Evolutionary conservation across 2,797 vertebrate species (phyloP).

Genomic region (Merluccius polli): DNA sequence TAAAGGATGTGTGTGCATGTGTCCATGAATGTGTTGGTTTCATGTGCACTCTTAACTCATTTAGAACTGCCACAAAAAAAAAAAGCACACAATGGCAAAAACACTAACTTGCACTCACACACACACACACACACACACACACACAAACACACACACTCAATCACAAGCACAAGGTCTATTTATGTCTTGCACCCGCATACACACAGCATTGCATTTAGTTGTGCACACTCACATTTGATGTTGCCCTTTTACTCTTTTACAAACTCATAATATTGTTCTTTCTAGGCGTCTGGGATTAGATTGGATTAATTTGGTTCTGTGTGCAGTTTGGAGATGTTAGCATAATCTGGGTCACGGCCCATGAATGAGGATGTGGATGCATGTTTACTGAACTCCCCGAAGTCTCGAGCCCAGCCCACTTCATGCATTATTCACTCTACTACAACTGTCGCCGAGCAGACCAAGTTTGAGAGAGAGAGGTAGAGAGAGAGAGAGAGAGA

Average conservation of each 20-base stretch:
- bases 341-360: constrained; percentile 65
- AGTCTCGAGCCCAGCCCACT: constrained; percentile 55
- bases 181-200: neutral
- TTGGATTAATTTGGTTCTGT: constrained; percentile 56
- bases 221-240: neutral
- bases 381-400: constrained; percentile 61
- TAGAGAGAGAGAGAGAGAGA: constrained; percentile 8
- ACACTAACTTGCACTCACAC: neutral
- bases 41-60: neutral
- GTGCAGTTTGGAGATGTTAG: constrained; percentile 48
- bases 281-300: constrained; percentile 44
- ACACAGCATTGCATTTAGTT: neutral
- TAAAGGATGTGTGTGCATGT: constrained; percentile 5
- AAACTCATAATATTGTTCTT: constrained; percentile 40
- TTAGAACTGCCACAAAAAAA: neutral
- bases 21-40: constrained; percentile 1
- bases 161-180: neutral
- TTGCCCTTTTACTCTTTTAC: constrained; percentile 23
- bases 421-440: constrained; percentile 67
- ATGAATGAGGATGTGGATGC: constrained; percentile 61
- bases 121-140: neutral
- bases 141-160: neutral
- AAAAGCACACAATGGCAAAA: neutral
- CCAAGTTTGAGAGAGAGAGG: constrained; percentile 6
- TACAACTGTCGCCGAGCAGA: constrained; percentile 51